Percentiles rank a stretch among this genome's conserved stretches.
Evolutionary conservation across 2,888 invertebrate genomes (phyloP).

Genomic region (Odontomyia ornata): DNA sequence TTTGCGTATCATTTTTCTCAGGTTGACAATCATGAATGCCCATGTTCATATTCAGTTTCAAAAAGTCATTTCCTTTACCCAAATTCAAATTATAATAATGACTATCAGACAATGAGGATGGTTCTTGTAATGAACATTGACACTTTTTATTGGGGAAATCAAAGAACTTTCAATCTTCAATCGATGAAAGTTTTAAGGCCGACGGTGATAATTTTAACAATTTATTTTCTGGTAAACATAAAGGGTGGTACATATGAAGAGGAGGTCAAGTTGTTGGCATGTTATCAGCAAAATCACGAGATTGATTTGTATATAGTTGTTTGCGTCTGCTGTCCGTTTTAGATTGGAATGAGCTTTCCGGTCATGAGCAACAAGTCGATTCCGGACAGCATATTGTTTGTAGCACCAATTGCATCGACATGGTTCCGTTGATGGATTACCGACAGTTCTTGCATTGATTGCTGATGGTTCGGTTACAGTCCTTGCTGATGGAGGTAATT

Average conservation of each 20-base stretch:
- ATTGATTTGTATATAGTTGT: neutral
- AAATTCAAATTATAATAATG: conserved; percentile 47
- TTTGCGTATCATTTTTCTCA: too few relatives aligned
- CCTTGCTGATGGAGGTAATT: conserved; percentile 63
- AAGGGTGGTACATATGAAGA: conserved; percentile 50
- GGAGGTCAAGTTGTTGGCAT: too few relatives aligned
- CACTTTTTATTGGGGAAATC: conserved; percentile 52
- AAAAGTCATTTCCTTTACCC: conserved; percentile 49
- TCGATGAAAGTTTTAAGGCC: conserved; percentile 53
- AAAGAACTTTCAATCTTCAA: conserved; percentile 53
- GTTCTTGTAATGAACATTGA: conserved; percentile 25
- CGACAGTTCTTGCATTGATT: conserved; percentile 76
- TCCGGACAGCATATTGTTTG: conserved; percentile 86
- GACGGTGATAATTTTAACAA: conserved; percentile 54
- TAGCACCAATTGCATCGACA: conserved; percentile 83
- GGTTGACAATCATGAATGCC: too few relatives aligned
- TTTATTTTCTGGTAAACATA: conserved; percentile 55
- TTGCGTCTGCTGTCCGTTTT: neutral
- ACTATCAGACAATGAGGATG: conserved; percentile 31
- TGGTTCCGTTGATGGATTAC: conserved; percentile 75
- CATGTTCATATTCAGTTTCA: conserved; percentile 50
- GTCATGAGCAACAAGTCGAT: conserved; percentile 76
- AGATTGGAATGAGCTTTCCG: conserved; percentile 69
- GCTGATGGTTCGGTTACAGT: conserved; percentile 65
- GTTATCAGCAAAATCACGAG: neutral